Base-by-base conservation (phyloP, 2,797 vertebrate genomes). In the Phataginus tricuspis region DNA sequence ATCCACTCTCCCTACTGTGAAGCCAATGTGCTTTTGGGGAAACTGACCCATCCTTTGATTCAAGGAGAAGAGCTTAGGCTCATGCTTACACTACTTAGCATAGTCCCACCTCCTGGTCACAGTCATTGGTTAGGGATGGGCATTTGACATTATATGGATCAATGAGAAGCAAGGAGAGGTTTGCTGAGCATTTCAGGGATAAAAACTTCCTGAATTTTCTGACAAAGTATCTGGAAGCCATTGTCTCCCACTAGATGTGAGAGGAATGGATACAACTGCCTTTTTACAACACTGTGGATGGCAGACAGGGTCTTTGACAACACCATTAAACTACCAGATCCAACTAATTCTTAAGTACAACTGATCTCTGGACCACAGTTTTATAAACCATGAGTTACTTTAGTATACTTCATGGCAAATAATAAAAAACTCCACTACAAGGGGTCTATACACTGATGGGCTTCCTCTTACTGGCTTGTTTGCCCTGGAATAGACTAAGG, bases 151-250 rank as follows among this genome's bases (percentile, higher is more conserved):
- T 89, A 61, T 42, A 25, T 31, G 3, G 27, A 79, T 25, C 57
- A 88, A 83, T 53, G 34, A 94, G 71, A 96, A 91, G 39, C 55
- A 94, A 84, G 51, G 34, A 84, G 21, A 77, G 59, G 59, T 85
- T 75, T 90, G 59, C 14, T 45, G 45, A 96, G 37, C 15, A 21
- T 71, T 96, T 87, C 55, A 86, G 63, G 29, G 64, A 68, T 45
- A 95, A 91, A 11, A 78, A 64, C 69, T 25, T 82, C 37, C 61
- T 83, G 39, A 85, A 68, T 59, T 78, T 85, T 66, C 72, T 92
- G 31, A 71, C 23, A 18, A 13, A 93, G 21, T 72, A 63, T 37
- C 45, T 80, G 64, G 55, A 90, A 86, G 37, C 82, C 78, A 31
- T 27, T 77, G 37, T 91, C 37, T 88, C 16, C 66, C 25, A 85